These are phyloP conservation scores for Melipona beecheii DNA, from an alignment of 2,888 invertebrate species.

Conservation along the genomic window DNA sequence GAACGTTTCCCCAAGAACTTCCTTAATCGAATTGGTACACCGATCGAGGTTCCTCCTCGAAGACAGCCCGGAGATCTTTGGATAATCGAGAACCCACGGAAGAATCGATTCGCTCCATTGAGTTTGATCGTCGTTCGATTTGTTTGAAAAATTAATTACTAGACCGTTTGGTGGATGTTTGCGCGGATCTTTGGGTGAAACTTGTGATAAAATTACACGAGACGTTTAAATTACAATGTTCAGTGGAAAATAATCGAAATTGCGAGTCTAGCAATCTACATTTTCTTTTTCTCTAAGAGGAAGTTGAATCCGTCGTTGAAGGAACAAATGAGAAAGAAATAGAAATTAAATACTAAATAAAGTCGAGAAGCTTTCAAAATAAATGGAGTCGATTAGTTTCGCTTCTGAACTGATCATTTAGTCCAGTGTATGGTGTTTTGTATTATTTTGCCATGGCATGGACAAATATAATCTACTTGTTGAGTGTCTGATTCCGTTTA, in stretches of 20 bases:
- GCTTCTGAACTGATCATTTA: no score
- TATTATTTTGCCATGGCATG: background rate
- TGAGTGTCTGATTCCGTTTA: conserved; percentile 1
- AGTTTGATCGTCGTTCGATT: background rate
- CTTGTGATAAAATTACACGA: no score
- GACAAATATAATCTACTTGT: conserved; percentile 17
- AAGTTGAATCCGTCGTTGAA: no score
- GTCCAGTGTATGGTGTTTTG: background rate
- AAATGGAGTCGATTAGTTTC: background rate
- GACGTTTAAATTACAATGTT: no score
- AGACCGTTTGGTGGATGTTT: no score
- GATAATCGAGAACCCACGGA: background rate
- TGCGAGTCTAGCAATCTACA: no score
- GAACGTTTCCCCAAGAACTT: background rate
- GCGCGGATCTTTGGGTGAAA: no score
- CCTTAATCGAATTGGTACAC: conserved; percentile 1
- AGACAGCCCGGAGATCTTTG: background rate
- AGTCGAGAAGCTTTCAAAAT: no score
- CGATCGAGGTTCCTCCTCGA: background rate
- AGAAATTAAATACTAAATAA: no score
- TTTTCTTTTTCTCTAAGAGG: no score
- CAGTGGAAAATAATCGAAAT: no score
- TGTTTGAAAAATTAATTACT: background rate
- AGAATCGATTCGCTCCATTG: background rate
- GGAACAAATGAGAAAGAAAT: no score